Evolutionary conservation across 1,140 invertebrate species (phyloP).

Genomic region (Bombyx mandarina): DNA sequence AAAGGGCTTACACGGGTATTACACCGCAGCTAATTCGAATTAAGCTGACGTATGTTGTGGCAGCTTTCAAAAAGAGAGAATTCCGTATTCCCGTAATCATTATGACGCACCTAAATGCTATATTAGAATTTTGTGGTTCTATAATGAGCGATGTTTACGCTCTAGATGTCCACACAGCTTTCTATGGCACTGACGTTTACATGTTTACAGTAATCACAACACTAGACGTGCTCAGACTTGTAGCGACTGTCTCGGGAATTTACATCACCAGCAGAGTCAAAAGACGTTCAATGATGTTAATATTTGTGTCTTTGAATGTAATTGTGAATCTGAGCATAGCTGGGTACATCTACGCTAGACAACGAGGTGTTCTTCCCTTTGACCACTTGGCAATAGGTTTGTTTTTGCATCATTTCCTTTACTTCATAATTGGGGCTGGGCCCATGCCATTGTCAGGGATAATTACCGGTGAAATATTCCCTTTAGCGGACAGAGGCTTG

Average conservation of each 20-base stretch:
- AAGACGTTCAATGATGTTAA: conserved; percentile 27
- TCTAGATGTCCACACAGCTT: conserved; percentile 26
- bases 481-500: conserved; percentile 36
- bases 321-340: conserved; percentile 21
- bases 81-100: conserved; percentile 30
- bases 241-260: conserved; percentile 28
- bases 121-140: conserved; percentile 30
- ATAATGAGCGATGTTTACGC: conserved; percentile 31
- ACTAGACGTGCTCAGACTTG: conserved; percentile 30
- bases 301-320: conserved; percentile 24
- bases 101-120: conserved; percentile 32
- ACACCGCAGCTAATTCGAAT: conserved; percentile 18
- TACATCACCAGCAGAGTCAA: conserved; percentile 35
- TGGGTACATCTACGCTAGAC: conserved; percentile 24
- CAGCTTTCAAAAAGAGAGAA: conserved; percentile 19
- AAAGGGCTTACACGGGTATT: conserved; percentile 6
- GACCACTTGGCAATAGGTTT: conserved; percentile 27
- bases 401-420: conserved; percentile 25
- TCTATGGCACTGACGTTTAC: conserved; percentile 20
- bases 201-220: conserved; percentile 26
- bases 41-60: conserved; percentile 23
- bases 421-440: conserved; percentile 38
- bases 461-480: conserved; percentile 36
- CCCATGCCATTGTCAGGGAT: conserved; percentile 32
- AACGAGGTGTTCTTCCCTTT: conserved; percentile 14